Base-by-base conservation (phyloP, 2,888 invertebrate genomes). In the Acrobasis suavella region DNA sequence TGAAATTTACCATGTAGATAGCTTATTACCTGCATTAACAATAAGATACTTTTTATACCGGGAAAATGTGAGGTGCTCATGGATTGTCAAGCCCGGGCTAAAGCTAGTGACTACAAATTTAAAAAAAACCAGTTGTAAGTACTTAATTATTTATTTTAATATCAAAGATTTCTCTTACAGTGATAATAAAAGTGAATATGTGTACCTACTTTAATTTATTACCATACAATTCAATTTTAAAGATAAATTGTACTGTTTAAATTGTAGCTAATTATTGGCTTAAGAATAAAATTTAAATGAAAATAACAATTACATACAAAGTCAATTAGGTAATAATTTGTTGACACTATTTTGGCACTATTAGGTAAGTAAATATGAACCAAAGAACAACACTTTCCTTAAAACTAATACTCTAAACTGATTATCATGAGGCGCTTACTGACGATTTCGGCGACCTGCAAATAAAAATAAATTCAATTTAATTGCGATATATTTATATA, bases 391-490 rank as follows among this genome's bases (percentile, higher is more conserved):
- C 76, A 77, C 69, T 68, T 69, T 74, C 67, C 66, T 72, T 69
- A 74, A 76, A 80, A 76, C 63, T 77, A 78, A 81, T 70, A 72
- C 68, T 79, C 76, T 83, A 81, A 82, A 80, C 71, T 73, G 76
- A 76, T 70, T 72, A 72, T 73, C 65, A 68, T 64, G 59, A 67
- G 59, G 67, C 62, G 56, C 66, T 86, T 90, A 92, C 81, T 91
- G 91, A 75, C 91, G 91, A 87, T 87, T 91, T 74, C 91, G 80
- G 85, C 91, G 91, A 81, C 89, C 91, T 92, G 89, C 0, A 80
- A 85, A 66, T 62, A 59, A 73, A 73, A 72, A 67, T 59, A 65
- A 16, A 60, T 39, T 58, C 22, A 22, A 22, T 22, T 2, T 22
- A 22, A 2, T 22, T 2, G 1, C 22, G 3, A 22, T 22, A 22